Conservation (phyloP, 2,888 invertebrate genomes). For the Byasa hedistus region DNA sequence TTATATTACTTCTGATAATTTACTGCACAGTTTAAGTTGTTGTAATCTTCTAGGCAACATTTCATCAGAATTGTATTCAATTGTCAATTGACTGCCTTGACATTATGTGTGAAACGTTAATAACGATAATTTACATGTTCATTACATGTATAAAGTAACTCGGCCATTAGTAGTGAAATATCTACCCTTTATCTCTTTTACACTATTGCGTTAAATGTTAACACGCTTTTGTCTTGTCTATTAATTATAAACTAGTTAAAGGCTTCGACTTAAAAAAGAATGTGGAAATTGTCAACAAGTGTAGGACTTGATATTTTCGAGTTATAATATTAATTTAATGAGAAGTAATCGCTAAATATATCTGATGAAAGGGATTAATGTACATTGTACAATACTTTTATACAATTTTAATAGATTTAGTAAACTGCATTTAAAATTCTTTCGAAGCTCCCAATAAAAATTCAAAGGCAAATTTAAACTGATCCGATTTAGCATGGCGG, state of each 20-base stretch:
- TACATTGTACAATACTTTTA: no score
- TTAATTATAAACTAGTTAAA: no score
- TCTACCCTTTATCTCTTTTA: not conserved
- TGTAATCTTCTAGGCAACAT: not conserved
- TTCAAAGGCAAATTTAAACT: not conserved
- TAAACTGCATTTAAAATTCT: no score
- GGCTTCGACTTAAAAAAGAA: no score
- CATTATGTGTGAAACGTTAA: not conserved
- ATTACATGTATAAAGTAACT: not conserved
- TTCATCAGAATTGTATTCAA: not conserved
- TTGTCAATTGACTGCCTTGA: not conserved
- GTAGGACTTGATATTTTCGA: no score
- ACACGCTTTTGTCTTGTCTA: not conserved
- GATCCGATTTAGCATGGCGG: conserved; percentile 32
- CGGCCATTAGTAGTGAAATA: not conserved
- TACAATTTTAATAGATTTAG: no score
- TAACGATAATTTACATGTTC: not conserved
- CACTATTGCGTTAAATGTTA: not conserved
- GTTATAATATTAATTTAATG: no score
- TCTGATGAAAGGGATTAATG: no score
- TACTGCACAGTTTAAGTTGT: not conserved
- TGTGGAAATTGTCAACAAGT: no score
- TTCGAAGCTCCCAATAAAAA: not conserved
- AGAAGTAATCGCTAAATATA: no score
- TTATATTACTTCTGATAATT: no score